Conservation (phyloP, 2,888 invertebrate genomes). For the Thyatira batis region DNA sequence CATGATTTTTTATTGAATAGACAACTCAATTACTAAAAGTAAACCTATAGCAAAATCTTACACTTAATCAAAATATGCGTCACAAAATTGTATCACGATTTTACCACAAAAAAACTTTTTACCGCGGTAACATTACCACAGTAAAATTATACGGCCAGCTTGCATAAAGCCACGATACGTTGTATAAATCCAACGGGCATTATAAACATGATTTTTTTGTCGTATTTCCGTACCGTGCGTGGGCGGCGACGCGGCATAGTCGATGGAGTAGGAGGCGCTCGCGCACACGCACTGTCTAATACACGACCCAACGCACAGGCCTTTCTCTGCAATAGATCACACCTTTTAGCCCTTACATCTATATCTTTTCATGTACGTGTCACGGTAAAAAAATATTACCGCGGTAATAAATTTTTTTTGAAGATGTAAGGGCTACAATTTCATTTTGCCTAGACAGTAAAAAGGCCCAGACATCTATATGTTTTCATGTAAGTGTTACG, state of each 20-base stretch:
- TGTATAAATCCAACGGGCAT: slow-evolving; percentile 11
- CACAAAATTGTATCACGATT: no score
- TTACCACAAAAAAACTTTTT: background rate
- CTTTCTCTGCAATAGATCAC: slow-evolving; percentile 64
- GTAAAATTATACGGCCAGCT: background rate
- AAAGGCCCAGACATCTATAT: no score
- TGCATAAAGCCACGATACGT: background rate
- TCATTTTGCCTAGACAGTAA: background rate
- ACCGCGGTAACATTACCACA: background rate
- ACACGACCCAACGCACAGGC: slow-evolving; percentile 77
- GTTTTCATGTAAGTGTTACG: no score
- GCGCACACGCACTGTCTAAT: slow-evolving; percentile 77
- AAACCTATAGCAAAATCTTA: no score
- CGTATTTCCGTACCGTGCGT: slow-evolving; percentile 52
- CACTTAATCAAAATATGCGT: no score
- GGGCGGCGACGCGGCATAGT: slow-evolving; percentile 62
- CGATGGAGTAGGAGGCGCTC: slow-evolving; percentile 66
- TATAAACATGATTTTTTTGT: background rate
- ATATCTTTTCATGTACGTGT: slow-evolving; percentile 4
- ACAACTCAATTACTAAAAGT: no score
- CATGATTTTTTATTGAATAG: no score
- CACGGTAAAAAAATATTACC: no score
- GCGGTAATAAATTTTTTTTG: no score
- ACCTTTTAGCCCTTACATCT: slow-evolving; percentile 37
- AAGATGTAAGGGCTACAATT: background rate